These are phyloP conservation scores for Ceratitis capitata DNA, from an alignment of 1,140 invertebrate species.

Conservation along the genomic window DNA sequence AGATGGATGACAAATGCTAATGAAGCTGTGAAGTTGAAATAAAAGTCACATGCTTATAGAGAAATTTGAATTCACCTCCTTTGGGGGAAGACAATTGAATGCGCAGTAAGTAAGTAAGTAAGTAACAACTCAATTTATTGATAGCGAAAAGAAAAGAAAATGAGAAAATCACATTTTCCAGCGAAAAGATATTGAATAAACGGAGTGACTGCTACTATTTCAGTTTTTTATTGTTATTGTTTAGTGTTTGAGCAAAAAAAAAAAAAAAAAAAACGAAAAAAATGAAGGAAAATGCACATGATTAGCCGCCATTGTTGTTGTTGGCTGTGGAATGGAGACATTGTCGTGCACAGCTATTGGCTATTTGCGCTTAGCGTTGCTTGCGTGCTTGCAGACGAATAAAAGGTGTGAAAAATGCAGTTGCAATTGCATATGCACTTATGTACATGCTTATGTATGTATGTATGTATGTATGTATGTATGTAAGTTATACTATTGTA, in stretches of 20 bases:
- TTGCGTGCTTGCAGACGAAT: not conserved
- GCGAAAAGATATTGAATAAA: not conserved
- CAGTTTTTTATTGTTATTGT: not conserved
- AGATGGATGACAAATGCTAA: conserved; percentile 1
- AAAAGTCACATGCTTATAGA: not conserved
- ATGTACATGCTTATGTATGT: not conserved
- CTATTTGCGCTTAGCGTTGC: no score
- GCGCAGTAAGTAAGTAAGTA: not conserved
- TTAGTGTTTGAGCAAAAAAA: no score
- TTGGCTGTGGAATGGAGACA: not conserved
- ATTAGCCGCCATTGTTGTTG: not conserved
- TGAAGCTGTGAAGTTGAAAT: not conserved
- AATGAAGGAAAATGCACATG: not conserved
- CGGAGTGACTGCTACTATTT: not conserved
- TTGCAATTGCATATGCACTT: not conserved
- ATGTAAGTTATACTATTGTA: not conserved
- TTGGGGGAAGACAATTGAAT: not conserved
- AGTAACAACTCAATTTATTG: not conserved
- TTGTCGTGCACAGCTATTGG: not conserved
- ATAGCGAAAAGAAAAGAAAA: not conserved
- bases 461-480: not conserved
- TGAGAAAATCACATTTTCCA: not conserved
- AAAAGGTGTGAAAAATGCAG: conserved; percentile 30
- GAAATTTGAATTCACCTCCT: conserved; percentile 6
- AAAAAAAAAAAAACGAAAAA: no score